These are phyloP conservation scores for Hassar affinis DNA, from an alignment of 2,113 vertebrate genomes.

Conservation along the genomic window DNA sequence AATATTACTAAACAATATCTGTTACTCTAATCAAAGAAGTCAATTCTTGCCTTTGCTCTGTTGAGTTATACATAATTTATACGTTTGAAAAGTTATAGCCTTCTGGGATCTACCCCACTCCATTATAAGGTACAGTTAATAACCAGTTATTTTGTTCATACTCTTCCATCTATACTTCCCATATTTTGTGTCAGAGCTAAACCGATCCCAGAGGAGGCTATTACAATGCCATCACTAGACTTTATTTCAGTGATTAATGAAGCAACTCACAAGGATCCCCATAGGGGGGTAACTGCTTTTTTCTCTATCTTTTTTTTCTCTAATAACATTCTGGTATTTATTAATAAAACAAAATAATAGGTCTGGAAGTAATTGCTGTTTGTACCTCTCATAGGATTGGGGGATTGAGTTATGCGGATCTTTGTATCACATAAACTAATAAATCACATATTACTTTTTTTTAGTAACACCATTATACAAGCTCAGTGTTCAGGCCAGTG, in stretches of 20 bases:
- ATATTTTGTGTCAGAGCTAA: background rate
- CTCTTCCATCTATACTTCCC: background rate
- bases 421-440: too few relatives aligned
- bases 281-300: background rate
- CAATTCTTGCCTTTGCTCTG: background rate
- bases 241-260: conserved; percentile 34
- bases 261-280: background rate
- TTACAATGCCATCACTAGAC: background rate
- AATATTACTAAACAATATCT: background rate
- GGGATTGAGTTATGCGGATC: background rate
- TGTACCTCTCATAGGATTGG: background rate
- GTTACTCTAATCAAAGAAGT: background rate
- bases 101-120: background rate
- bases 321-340: conserved; percentile 1
- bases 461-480: background rate
- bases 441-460: background rate
- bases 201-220: conserved; percentile 7
- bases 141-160: background rate
- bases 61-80: background rate
- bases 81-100: background rate
- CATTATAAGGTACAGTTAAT: background rate
- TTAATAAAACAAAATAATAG: background rate
- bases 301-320: background rate
- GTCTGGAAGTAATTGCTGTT: background rate
- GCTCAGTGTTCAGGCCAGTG: background rate